Evolutionary conservation across 2,113 vertebrate species (phyloP), one percentile per base, ranked within the genome.

Genomic region (Pomatostomus ruficeps): DNA sequence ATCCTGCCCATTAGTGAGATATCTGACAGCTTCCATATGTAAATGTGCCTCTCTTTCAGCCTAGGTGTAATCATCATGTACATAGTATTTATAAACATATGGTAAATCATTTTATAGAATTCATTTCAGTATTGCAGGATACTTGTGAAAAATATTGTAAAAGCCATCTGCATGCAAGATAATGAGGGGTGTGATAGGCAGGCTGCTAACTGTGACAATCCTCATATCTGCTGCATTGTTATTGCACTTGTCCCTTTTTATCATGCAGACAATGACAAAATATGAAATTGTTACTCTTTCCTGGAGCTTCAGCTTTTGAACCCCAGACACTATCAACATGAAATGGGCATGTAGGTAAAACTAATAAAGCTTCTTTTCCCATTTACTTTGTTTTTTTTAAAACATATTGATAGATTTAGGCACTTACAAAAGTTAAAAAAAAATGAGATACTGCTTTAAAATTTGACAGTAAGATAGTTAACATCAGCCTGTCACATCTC

Each of bases 71-170:
- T 75, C 49, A 74, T 74, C 48, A 92, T 81, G 35, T 48, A n/a
- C 10, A 35, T 48, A 58, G 42, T 70, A 79, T 75, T 93, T 95
- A 89, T 83, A 94, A 97, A 91, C 83, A 43, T 63, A 95, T 76
- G 54, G 19, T 40, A 87, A 91, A 90, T 86, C 9, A 77, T 82
- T 78, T 62, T 70, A 92, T 29, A 45, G 55, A 85, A 82, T 84
- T 74, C 25, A 88, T 62, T 68, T 91, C 40, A 61, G 31, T 61
- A 46, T 66, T 91, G 13, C 21, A 80, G 29, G 17, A n/a, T 76
- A 84, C 59, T 85, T 87, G 42, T 9, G 62, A n/a, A 83, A 97
- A 93, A 83, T 71, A 51, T 7, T 33, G 80, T 83, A 72, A 91
- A 96, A 95, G 28, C 87, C 26, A 96, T 71, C 76, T 88, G 51